Evolutionary conservation across 1,140 invertebrate species (phyloP), one percentile per base, ranked within the genome.

Genomic region (Oncopodura yosiiana): DNA sequence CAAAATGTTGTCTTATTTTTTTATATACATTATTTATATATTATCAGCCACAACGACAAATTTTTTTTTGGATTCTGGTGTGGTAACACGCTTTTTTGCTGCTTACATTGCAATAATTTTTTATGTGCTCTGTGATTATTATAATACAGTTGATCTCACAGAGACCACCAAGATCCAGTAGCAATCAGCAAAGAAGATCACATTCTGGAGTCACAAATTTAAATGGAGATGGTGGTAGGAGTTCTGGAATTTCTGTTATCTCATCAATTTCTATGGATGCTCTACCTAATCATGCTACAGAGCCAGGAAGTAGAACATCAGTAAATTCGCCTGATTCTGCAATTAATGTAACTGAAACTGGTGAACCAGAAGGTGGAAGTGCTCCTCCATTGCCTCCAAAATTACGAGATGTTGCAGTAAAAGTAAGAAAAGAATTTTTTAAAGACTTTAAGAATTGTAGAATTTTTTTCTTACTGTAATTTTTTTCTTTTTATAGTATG

Each of bases 121-220:
- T 9, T 12, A 26, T 50, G 29, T 43, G n/a, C 19, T 37, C 1
- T 21, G 29, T 38, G 39, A 26, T 39, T 21, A 36, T 18, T 53
- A 9, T 39, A 8, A 24, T 42, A 23, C 27, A 62, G 60, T 43
- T 58, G 30, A 38, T 44, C 14, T 43, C 52, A 41, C 56, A 58
- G 49, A 48, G 53, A 34, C 58, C 58, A 8, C 45, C 55, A 41
- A 24, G 54, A 37, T 32, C 51, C n/a, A 1, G 49, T 53, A 6
- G 45, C 57, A 16, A 53, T n/a, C n/a, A 63, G 30, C 60, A 62
- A 34, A 63, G 64, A 51, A 65, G 57, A 46, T 65, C 63, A 39
- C 65, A 52, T 34, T 66, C 60, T 18, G 67, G 66, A 41, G 64
- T 55, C 49, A 67, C 60, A 2, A 65, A 66, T 16, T n/a, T n/a